phyloP scores from a whole-genome alignment of 2,797 vertebrate genomes.

The Amphiprion clarkii region DNA sequence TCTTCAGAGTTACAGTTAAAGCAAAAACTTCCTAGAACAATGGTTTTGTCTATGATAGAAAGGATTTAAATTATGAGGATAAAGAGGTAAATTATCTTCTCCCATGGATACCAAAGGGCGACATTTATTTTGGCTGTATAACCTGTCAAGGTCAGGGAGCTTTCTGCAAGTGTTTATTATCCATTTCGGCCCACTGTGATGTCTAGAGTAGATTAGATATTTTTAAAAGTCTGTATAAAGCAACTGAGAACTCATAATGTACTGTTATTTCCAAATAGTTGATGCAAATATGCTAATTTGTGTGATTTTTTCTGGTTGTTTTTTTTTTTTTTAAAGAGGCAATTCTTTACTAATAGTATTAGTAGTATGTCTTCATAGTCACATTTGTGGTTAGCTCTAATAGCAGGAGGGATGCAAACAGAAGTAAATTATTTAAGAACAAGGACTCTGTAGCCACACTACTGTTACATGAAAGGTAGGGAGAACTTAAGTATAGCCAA shows the following conservation, averaged over 20 bases:
- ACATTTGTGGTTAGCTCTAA: too few relatives aligned
- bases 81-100: neutral
- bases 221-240: neutral
- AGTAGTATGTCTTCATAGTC: too few relatives aligned
- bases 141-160: slow-evolving; percentile 5
- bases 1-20: neutral
- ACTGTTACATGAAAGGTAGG: too few relatives aligned
- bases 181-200: neutral
- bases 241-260: neutral
- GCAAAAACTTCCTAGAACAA: slow-evolving; percentile 2
- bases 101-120: neutral
- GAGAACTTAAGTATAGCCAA: too few relatives aligned
- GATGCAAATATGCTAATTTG: neutral
- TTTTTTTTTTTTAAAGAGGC: too few relatives aligned
- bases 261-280: neutral
- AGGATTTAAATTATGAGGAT: neutral
- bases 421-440: too few relatives aligned
- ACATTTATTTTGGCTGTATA: slow-evolving; percentile 23
- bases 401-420: too few relatives aligned
- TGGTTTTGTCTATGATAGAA: neutral
- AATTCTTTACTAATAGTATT: too few relatives aligned
- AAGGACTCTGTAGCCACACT: too few relatives aligned
- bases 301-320: too few relatives aligned
- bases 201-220: neutral
- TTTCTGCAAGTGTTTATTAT: slow-evolving; percentile 1